Base-by-base conservation (phyloP, 2,797 vertebrate species). In the Aldrovandia affinis region DNA sequence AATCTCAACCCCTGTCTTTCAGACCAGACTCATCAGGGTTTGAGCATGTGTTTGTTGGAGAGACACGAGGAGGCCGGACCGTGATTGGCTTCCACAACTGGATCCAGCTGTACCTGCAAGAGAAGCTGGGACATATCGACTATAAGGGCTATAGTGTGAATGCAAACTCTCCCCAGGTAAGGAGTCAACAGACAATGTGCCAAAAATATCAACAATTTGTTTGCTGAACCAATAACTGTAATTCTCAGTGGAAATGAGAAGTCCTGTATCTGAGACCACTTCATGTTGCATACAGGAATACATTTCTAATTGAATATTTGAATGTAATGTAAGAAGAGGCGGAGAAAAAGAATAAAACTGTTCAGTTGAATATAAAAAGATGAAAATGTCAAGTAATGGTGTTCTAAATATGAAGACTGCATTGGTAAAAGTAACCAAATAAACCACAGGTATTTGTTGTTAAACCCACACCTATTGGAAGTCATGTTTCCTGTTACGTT, bases 51-150 rank as follows among this genome's bases (percentile, higher is more conserved):
- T 96, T 96, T 87, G 96, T 96, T 0, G 95, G 96, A 2, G 96
- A 96, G 91, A 96, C 96, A 0, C 92, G 95, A 89, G 94, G 95
- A 44, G 90, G 93, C 0, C 92, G 91, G n/a, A 96, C 93, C 0
- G 95, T 96, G 79, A 96, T 96, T 0, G 96, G 96, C 20, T 96
- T 96, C 86, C 96, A 96, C 90, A 96, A 96, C 94, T 96, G 96
- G 96, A 96, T 96, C 86, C 96, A 96, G 93, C 91, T 96, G 28
- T 96, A 96, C 88, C 86, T 96, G n/a, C 96, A 96, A 42, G 96
- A 96, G 89, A 96, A 96, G 86, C 94, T 96, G 55, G 96, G 96
- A 30, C 94, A 96, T 87, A 92, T 96, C 3, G 95, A 96, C 83
- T 96, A 96, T 89, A 96, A 94, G 92, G 96, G 96, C 86, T 96